Evolutionary conservation across 1,140 invertebrate genomes (phyloP), one percentile per base, ranked within the genome.

Genomic region (Anadara kagoshimensis): DNA sequence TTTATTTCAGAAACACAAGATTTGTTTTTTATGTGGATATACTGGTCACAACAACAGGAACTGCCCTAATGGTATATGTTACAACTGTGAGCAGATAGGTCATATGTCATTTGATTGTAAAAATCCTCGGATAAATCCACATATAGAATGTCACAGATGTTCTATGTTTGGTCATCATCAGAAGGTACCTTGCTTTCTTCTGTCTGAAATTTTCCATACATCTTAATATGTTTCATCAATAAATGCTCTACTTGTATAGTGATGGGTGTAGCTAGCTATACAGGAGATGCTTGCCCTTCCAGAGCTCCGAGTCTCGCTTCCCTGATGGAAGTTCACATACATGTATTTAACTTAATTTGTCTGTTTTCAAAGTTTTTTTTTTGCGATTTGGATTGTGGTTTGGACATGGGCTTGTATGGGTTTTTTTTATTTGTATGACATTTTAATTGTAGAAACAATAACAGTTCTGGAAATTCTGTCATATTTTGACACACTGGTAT

Each of bases 21-120:
- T 69, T 16, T 75, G 73, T 66, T 54, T 59, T 36, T 29, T 75
- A 26, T 75, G 73, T 66, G 73, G 73, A 65, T 44, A 58, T 16
- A 45, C 26, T n/a, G 67, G 67, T 26, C 67, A 75, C 44, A 22
- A 41, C 22, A 44, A 62, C 44, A 57, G 22, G 51, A 22, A 20
- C 20, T 75, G 73, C 59, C 53, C 51, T 22, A 44, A 75, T n/a
- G 41, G 59, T 24, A 47, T 65, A 20, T 75, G 73, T 59, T 75
- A 53, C 36, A 75, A 65, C 16, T 75, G 73, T 75, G 24, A 65
- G 3, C 24, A 22, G 5, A 67, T 67, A 45, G 73, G 73, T 24
- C 73, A 75, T 62, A 57, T 53, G 16, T n/a, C 47, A 36, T 20
- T 12, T 56, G 68, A 70, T 14, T 75, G 73, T 65, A 45, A 44